Percentiles rank a stretch among this genome's conserved stretches.
Evolutionary conservation across 2,888 invertebrate genomes (phyloP).

Genomic region (Xestoiulus laeticollis): DNA sequence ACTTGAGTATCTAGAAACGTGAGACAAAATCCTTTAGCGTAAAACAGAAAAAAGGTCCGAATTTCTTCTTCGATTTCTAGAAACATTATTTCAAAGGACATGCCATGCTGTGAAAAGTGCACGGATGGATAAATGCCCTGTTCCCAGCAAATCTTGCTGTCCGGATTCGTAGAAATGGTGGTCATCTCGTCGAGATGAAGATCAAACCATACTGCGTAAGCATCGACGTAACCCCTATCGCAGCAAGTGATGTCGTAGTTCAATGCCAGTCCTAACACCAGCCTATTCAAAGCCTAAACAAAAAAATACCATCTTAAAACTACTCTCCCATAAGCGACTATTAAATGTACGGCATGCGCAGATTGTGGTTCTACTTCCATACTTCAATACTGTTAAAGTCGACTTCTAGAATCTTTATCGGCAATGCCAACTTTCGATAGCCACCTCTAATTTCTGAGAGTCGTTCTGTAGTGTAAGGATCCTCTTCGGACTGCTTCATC

Average conservation of each 20-base stretch:
- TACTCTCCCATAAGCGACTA: neutral
- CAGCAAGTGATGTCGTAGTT: neutral
- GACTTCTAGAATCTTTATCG: constrained; percentile 69
- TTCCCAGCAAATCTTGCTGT: constrained; percentile 74
- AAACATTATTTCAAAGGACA: neutral
- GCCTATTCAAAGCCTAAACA: constrained; percentile 65
- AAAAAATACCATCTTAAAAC: neutral
- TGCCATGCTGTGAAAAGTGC: neutral
- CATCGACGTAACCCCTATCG: constrained; percentile 71
- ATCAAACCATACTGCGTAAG: constrained; percentile 78
- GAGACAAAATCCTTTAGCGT: too few relatives aligned
- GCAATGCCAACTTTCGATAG: constrained; percentile 70
- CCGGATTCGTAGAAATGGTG: constrained; percentile 72
- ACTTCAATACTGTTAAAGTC: constrained; percentile 71
- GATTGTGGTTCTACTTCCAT: neutral
- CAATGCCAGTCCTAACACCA: constrained; percentile 60
- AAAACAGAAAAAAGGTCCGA: too few relatives aligned
- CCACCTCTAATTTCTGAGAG: constrained; percentile 63
- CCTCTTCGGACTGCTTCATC: neutral
- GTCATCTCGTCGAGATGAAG: constrained; percentile 73
- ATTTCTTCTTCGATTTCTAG: too few relatives aligned
- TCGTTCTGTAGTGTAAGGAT: constrained; percentile 48
- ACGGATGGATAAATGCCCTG: constrained; percentile 74
- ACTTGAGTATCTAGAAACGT: neutral
- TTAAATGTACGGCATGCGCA: neutral